phyloP scores from a whole-genome alignment of 2,113 vertebrate genomes.

The Onychostruthus taczanowskii region DNA sequence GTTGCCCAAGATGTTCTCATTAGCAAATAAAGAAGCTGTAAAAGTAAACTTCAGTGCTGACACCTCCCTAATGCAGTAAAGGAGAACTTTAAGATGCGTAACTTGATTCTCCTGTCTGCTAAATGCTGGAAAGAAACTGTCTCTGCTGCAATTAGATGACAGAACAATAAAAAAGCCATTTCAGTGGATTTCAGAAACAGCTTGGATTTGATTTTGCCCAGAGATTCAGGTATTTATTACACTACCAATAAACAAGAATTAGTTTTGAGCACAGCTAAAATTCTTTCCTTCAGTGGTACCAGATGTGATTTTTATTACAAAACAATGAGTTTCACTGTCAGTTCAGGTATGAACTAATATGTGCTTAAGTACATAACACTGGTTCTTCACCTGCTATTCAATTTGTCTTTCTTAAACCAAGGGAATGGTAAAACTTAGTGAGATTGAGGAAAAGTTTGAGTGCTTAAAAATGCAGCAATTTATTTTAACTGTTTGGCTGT shows the following conservation, averaged over 20 bases:
- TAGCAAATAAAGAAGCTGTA: neutral
- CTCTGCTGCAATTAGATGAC: neutral
- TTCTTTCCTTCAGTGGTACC: neutral
- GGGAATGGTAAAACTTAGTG: neutral
- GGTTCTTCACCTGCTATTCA: neutral
- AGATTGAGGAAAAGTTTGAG: neutral
- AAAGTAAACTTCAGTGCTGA: neutral
- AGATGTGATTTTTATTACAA: neutral
- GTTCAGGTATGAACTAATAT: neutral
- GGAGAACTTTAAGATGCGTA: neutral
- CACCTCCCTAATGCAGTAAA: neutral
- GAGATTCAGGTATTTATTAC: neutral
- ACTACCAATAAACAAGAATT: neutral
- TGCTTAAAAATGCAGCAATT: neutral
- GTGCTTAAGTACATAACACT: neutral
- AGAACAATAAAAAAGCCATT: neutral
- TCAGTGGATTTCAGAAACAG: neutral
- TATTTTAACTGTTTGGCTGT: neutral
- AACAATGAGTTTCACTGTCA: neutral
- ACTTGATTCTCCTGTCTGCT: neutral
- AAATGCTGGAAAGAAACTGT: neutral
- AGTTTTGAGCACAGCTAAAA: neutral
- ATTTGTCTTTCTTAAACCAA: neutral
- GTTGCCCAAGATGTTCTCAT: neutral
- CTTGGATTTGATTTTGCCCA: neutral